Percentiles rank a stretch among this genome's conserved stretches.
Evolutionary conservation across 2,888 invertebrate species (phyloP).

Genomic region (Trichopria drosophilae): DNA sequence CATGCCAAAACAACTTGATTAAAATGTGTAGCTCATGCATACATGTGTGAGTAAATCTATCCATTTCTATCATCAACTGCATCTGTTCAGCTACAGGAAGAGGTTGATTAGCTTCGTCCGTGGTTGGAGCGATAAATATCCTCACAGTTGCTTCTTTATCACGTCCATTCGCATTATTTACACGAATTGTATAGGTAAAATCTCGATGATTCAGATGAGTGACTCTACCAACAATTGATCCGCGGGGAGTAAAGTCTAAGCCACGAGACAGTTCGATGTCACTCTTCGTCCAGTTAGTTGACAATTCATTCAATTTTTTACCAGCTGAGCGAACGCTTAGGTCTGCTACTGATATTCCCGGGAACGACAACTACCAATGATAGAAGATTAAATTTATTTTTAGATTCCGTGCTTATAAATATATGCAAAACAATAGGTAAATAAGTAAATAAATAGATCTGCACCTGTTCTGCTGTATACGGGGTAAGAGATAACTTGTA

Average conservation of each 20-base stretch:
- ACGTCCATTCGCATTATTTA: conserved; percentile 62
- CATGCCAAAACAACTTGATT: too few relatives aligned
- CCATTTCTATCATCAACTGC: conserved; percentile 70
- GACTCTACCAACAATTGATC: conserved; percentile 72
- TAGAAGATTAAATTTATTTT: not conserved
- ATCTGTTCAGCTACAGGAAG: conserved; percentile 68
- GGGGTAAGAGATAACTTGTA: conserved; percentile 73
- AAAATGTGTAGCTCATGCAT: conserved; percentile 51
- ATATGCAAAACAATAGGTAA: not conserved
- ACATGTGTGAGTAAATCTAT: conserved; percentile 70
- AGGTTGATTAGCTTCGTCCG: conserved; percentile 67
- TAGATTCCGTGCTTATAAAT: not conserved
- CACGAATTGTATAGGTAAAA: conserved; percentile 68
- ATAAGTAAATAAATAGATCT: conserved; percentile 3
- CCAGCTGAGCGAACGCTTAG: conserved; percentile 47
- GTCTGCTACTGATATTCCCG: conserved; percentile 66
- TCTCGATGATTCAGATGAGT: conserved; percentile 77
- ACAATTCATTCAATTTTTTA: conserved; percentile 58
- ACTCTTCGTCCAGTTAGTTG: conserved; percentile 79
- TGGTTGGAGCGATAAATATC: conserved; percentile 70
- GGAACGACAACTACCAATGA: conserved; percentile 64
- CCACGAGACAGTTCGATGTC: conserved; percentile 78
- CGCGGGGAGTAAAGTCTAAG: conserved; percentile 79
- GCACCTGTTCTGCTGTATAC: conserved; percentile 66
- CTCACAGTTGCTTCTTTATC: conserved; percentile 67